Evolutionary conservation across 1,140 invertebrate species (phyloP).

Genomic region (Thaumatotibia leucotreta): DNA sequence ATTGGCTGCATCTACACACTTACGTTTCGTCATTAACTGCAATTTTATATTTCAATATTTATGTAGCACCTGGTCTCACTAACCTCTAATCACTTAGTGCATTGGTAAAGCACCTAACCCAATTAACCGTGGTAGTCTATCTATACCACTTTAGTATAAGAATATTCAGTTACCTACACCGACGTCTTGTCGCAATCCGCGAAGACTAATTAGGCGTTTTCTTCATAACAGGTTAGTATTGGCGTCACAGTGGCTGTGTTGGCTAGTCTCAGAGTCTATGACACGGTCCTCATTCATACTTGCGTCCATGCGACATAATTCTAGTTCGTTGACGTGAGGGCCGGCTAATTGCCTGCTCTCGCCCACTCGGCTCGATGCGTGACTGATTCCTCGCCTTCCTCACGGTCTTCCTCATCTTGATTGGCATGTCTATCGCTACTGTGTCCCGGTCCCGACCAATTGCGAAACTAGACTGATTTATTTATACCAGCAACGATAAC

Average conservation of each 20-base stretch:
- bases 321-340: constrained; percentile 52
- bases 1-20: background rate
- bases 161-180: background rate
- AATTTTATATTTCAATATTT: background rate
- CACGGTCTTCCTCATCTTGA: constrained; percentile 44
- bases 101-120: background rate
- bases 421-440: constrained; percentile 49
- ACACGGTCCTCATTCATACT: constrained; percentile 42
- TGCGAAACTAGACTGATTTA: constrained; percentile 38
- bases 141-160: background rate
- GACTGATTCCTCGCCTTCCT: constrained; percentile 42
- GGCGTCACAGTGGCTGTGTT: constrained; percentile 32
- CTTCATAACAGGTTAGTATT: constrained; percentile 24
- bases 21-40: background rate
- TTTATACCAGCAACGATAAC: constrained; percentile 18
- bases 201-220: background rate
- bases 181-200: background rate
- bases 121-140: background rate
- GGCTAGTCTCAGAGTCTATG: constrained; percentile 23
- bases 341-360: constrained; percentile 55
- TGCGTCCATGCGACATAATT: constrained; percentile 39
- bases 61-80: background rate
- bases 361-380: constrained; percentile 46
- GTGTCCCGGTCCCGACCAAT: constrained; percentile 32
- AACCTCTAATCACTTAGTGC: background rate